Evolutionary conservation across 2,797 vertebrate species (phyloP).

Genomic region (Odontamblyopus lacepedii): DNA sequence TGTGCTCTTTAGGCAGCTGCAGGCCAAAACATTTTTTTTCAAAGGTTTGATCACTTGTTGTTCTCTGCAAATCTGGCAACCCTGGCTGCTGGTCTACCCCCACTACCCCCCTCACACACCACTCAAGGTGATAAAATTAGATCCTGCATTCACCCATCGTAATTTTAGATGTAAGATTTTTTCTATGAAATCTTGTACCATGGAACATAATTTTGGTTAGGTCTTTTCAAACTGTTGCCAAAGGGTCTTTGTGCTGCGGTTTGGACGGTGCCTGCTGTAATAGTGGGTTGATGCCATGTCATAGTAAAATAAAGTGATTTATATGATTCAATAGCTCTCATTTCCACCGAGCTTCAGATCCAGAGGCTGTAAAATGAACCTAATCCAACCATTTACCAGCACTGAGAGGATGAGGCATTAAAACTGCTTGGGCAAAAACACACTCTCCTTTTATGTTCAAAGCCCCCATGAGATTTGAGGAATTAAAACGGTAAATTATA

Average conservation of each 20-base stretch:
- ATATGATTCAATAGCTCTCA: conserved; percentile 13
- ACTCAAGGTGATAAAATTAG: neutral
- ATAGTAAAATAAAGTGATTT: conserved; percentile 28
- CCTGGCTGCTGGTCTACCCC: no score
- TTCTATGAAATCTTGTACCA: neutral
- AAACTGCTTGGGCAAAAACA: neutral
- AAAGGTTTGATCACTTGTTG: no score
- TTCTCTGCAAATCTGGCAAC: no score
- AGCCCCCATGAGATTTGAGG: neutral
- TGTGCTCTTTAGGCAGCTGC: no score
- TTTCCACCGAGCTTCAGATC: conserved; percentile 27
- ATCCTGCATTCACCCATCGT: neutral
- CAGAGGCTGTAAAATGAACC: conserved; percentile 21
- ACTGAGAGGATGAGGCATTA: neutral
- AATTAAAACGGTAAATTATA: no score
- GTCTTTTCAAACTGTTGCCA: conserved; percentile 10
- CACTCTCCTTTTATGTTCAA: neutral
- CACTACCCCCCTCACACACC: neutral
- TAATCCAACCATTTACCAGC: conserved; percentile 8
- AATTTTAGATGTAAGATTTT: neutral
- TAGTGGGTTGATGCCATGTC: conserved; percentile 5
- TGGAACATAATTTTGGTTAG: neutral
- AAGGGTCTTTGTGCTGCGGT: conserved; percentile 13
- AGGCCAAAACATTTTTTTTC: no score
- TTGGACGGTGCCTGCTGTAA: conserved; percentile 22